Conservation (phyloP, 2,113 vertebrate genomes). For the Macrotis lagotis region DNA sequence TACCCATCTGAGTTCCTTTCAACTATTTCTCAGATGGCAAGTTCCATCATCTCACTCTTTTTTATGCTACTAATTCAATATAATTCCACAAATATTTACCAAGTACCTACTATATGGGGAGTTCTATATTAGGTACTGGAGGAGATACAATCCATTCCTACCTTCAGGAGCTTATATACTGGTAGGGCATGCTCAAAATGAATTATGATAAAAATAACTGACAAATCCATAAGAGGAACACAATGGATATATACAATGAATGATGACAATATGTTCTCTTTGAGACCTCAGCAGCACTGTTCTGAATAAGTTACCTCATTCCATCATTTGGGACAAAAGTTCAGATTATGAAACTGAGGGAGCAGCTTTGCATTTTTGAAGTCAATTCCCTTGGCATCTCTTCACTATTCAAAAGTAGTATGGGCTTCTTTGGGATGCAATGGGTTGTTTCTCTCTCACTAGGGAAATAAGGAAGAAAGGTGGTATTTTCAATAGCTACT, state of each 20-base stretch:
- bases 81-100: too few relatives aligned
- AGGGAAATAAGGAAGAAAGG: not conserved
- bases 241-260: not conserved
- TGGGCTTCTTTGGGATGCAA: not conserved
- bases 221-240: not conserved
- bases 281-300: not conserved
- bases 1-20: too few relatives aligned
- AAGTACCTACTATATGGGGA: too few relatives aligned
- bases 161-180: too few relatives aligned
- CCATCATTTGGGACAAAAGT: not conserved
- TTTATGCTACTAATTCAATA: too few relatives aligned
- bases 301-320: not conserved
- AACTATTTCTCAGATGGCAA: too few relatives aligned
- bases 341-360: not conserved
- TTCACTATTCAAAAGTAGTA: not conserved
- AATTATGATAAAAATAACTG: not conserved
- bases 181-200: not conserved
- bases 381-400: not conserved
- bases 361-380: not conserved
- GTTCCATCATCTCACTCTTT: too few relatives aligned
- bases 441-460: not conserved
- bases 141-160: too few relatives aligned
- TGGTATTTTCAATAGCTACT: not conserved
- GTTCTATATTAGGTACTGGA: too few relatives aligned
- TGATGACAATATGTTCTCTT: not conserved